These are phyloP conservation scores for Drosophila helvetica DNA, from an alignment of 2,888 invertebrate genomes.

Conservation along the genomic window DNA sequence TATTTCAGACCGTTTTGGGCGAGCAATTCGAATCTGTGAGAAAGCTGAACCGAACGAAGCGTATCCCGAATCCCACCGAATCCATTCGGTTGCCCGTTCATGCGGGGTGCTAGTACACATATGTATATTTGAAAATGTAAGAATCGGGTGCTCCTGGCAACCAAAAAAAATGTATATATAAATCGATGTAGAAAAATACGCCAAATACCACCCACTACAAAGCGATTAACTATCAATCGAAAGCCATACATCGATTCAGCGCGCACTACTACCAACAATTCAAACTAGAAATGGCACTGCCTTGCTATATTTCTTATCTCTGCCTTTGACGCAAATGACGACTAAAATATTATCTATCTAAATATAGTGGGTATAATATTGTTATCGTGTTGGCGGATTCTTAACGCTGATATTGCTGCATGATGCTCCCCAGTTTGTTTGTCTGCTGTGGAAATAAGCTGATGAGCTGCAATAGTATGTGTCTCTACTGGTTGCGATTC, in stretches of 20 bases:
- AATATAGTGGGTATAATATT: constrained; percentile 18
- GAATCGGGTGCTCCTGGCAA: no score
- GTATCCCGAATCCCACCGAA: no score
- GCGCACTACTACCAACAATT: not conserved
- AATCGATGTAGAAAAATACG: not conserved
- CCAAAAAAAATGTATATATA: no score
- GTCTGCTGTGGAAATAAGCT: not conserved
- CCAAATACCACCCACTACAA: not conserved
- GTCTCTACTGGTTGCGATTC: constrained; percentile 8
- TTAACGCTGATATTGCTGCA: constrained; percentile 15
- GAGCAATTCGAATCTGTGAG: no score
- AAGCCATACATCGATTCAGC: not conserved
- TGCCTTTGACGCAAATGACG: constrained; percentile 18
- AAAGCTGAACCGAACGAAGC: no score
- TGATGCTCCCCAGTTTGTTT: constrained; percentile 7
- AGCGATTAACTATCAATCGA: not conserved
- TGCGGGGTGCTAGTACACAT: no score
- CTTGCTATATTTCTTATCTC: constrained; percentile 15
- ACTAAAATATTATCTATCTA: constrained; percentile 1
- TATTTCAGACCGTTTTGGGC: no score
- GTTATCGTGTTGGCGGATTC: constrained; percentile 20
- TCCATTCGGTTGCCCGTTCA: no score
- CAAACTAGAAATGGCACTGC: not conserved
- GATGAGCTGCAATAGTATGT: constrained; percentile 11
- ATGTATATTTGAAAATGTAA: no score